Base-by-base conservation (phyloP, 2,113 vertebrate species). In the Eclectus roratus region DNA sequence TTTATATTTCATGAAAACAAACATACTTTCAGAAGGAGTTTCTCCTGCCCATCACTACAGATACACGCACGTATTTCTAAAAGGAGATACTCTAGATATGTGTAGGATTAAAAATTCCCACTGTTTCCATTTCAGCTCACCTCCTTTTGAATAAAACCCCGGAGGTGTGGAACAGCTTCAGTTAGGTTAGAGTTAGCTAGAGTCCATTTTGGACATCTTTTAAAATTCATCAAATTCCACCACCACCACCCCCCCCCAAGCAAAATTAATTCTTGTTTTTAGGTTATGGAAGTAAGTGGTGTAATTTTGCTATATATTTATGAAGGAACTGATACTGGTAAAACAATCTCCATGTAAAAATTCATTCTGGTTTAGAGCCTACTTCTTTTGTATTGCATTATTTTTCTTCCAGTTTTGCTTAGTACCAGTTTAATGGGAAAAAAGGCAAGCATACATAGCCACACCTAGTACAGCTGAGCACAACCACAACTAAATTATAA, bases 1-100 rank as follows among this genome's bases (percentile, higher is more conserved):
- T 33, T 90, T 76, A 28, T 76, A 58, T 53, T 77, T 95, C 28
- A 60, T 66, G 41, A 63, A 89, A 77, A 13, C 17, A 90, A 80
- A 35, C 15, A 49, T 70, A 31, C 2, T 55, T 74, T 82, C 39
- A 46, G 53, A 49, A 84, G 6, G 1, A 41, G n/a, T 73, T 77
- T 93, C 11, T 81, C 10, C 12, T 82, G 13, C 85, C 88, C 13
- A 18, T 78, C 11, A 17, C 11, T 47, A 52, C 10, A 56, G 3
- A 43, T 66, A 47, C 8, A 44, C 3, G 49, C 50, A 52, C 15
- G 3, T 47, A 64, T 53, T 76, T 55, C 20, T 65, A 41, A 47
- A 61, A 56, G 3, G 7, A 77, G 18, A 73, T 73, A 17, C 15
- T 79, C 11, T 56, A 19, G 17, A n/a, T 0, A 0, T 64, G 13